Evolutionary conservation across 1,140 invertebrate species (phyloP), one percentile per base, ranked within the genome.

Genomic region (Cotesia glomerata): DNA sequence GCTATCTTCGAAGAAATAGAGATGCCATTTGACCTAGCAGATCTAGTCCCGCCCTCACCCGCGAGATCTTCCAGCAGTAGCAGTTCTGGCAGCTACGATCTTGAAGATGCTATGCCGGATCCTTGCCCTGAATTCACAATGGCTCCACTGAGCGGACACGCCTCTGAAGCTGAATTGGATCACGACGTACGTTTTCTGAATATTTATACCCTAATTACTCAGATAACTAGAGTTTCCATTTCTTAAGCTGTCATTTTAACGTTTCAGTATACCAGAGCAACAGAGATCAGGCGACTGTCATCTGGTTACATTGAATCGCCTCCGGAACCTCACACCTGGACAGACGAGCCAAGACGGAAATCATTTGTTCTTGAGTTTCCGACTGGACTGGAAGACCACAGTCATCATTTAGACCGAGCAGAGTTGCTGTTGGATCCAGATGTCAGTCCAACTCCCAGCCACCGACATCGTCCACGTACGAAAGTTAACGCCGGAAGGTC

Each of bases 281-380:
- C 51, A 79, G 81, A 87, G 82, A 90, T 90, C 49, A 91, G 91
- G 71, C 92, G 92, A 79, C 93, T 92, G 59, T 93, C 93, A 1
- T 93, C 93, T 1, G 93, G 93, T 76, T 94, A 94, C 79, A 92
- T 93, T 79, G 93, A 92, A 80, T 93, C 93, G 9, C 89, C 92
- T 0, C 91, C 93, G 35, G 93, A 94, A 77, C 89, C 87, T n/a
- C 81, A 82, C 8, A 69, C 78, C 0, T 93, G 91, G 91, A 88
- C 89, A 26, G 89, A 91, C 34, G 92, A 93, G 58, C 89, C 90
- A 79, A 89, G 89, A 76, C 92, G 91, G 81, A 92, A 90, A 81
- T 89, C 88, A n/a, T 92, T 93, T 79, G 92, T 90, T 35, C 85
- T 93, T 63, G 92, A 93, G 74, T 91, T 93, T 79, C 88, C 89